Base-by-base conservation (phyloP, 2,888 invertebrate genomes). In the Eurytoma adleriae region DNA sequence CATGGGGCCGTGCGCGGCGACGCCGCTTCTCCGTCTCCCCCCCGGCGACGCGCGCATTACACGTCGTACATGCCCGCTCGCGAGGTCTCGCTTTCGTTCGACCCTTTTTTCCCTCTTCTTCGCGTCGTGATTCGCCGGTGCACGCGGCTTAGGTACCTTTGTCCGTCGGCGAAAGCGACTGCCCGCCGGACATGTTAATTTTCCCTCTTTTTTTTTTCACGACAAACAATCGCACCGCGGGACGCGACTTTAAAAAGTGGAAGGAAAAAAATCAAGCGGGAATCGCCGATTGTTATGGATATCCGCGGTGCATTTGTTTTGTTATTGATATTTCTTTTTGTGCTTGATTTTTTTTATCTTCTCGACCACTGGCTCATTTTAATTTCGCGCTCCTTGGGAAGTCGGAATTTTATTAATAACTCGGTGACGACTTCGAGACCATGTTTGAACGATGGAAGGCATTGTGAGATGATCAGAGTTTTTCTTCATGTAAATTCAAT, bases 31-130 rank as follows among this genome's bases (percentile, higher is more conserved):
- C 68, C 30, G 24, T 18, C 70, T 50, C 77, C 80, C 77, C 75
- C 70, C 77, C 79, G 72, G 69, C 20, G 48, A 68, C 75, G 56
- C 75, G 69, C 82, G 78, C 70, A 70, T 81, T 54, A 7, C 30
- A 64, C 30, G 14, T 64, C 1, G n/a, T n/a, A 40, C 10, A 10
- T 10, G 24, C 10, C 40, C 40, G 68, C 24, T 2, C 16, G 54
- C 52, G 69, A 73, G 57, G 83, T 85, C 85, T 86, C 85, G 85
- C 85, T 88, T 87, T 88, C 86, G 86, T 86, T 86, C 83, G 85
- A 84, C 84, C 86, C 86, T 85, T 86, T 87, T 87, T 85, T 85
- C 84, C 84, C 83, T 76, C 81, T 56, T 66, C 57, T 66, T 54
- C 72, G 50, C 81, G 72, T 80, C 78, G 78, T 70, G 64, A 14